These are phyloP conservation scores for Forbesichthys papilliferus DNA, from an alignment of 2,113 vertebrate species.

Conservation along the genomic window DNA sequence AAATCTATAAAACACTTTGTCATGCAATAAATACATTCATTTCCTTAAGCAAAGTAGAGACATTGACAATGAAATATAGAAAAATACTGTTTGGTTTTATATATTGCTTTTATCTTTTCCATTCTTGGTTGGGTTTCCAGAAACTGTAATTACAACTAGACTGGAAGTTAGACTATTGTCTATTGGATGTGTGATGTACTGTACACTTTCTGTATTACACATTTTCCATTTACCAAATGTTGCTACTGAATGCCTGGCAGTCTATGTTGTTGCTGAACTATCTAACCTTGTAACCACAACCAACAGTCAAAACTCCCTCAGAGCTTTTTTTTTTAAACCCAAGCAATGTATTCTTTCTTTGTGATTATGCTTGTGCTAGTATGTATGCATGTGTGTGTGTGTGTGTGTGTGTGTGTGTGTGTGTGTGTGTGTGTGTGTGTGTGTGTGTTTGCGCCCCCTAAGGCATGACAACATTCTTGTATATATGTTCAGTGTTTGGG, in stretches of 20 bases:
- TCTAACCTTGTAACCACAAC: constrained; percentile 47
- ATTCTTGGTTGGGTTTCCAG: constrained; percentile 38
- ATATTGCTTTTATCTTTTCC: constrained; percentile 63
- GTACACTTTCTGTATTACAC: constrained; percentile 23
- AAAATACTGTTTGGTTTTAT: constrained; percentile 75
- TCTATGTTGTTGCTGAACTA: constrained; percentile 43
- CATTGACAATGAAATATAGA: constrained; percentile 65
- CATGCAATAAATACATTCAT: constrained; percentile 87
- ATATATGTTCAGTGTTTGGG: constrained; percentile 30
- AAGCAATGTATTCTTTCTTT: constrained; percentile 23
- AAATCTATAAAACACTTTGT: constrained; percentile 76
- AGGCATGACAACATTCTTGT: constrained; percentile 57
- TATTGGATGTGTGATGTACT: constrained; percentile 18
- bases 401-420: constrained; percentile 12
- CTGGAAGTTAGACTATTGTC: not conserved
- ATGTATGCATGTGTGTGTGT: constrained; percentile 9
- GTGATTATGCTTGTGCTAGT: not conserved
- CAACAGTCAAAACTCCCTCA: constrained; percentile 17
- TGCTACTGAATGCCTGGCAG: constrained; percentile 38
- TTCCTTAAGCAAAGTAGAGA: constrained; percentile 75
- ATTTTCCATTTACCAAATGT: constrained; percentile 28
- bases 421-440: constrained; percentile 16
- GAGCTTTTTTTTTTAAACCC: constrained; percentile 9
- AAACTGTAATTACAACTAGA: too few relatives aligned
- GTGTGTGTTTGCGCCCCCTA: constrained; percentile 16